Conservation (phyloP, 2,113 vertebrate species). For the Brachyhypopomus gauderio region DNA sequence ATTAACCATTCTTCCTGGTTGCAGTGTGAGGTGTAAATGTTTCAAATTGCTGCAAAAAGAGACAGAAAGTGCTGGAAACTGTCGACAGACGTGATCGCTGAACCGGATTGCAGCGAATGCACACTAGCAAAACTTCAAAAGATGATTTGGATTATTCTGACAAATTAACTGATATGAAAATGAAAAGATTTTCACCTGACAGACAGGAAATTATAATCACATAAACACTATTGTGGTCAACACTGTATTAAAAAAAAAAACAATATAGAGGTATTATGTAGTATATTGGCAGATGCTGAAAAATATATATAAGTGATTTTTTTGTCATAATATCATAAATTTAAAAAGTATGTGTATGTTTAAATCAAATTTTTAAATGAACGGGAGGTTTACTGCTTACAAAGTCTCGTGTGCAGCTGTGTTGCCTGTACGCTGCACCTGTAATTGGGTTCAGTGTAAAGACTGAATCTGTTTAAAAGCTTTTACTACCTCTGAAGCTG, state of each 20-base stretch:
- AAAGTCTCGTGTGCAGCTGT: conserved; percentile 21
- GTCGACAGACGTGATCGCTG: not conserved
- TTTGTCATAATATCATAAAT: too few relatives aligned
- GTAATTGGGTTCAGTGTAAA: conserved; percentile 43
- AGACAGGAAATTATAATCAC: conserved; percentile 51
- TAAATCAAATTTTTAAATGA: conserved; percentile 46
- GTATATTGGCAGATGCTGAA: conserved; percentile 21
- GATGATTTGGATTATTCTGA: conserved; percentile 16
- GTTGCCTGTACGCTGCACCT: conserved; percentile 9
- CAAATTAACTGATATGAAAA: conserved; percentile 37
- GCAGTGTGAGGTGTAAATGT: not conserved
- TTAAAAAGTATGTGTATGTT: conserved; percentile 43
- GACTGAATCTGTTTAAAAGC: conserved; percentile 38
- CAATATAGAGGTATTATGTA: conserved; percentile 45
- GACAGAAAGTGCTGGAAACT: conserved; percentile 8
- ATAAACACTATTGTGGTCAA: conserved; percentile 50
- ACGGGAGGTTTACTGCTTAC: conserved; percentile 26
- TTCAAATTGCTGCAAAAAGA: conserved; percentile 22
- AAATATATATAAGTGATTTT: conserved; percentile 39
- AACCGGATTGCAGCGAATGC: conserved; percentile 18
- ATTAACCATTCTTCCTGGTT: conserved; percentile 1
- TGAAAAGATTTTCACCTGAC: conserved; percentile 44
- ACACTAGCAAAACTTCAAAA: conserved; percentile 30
- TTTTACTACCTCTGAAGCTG: conserved; percentile 38
- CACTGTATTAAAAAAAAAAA: conserved; percentile 35